These are phyloP conservation scores for Neogobius melanostomus DNA, from an alignment of 2,113 vertebrate species.

Conservation along the genomic window DNA sequence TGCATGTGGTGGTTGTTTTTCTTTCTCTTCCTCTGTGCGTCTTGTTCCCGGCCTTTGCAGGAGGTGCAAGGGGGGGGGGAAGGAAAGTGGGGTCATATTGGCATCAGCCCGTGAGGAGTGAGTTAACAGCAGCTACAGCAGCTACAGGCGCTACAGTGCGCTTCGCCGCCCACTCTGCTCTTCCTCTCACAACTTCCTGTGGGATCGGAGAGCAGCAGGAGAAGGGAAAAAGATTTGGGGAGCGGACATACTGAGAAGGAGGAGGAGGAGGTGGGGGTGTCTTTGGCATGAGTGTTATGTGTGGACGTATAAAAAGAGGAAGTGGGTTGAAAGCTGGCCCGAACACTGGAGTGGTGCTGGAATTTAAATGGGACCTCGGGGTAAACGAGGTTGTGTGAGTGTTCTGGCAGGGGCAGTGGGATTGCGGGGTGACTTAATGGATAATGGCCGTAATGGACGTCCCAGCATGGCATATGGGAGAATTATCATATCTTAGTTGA, in stretches of 20 bases:
- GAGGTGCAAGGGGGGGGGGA: not conserved
- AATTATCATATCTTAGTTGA: constrained; percentile 3
- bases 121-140: constrained; percentile 42
- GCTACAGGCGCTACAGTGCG: constrained; percentile 10
- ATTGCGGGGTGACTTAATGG: constrained; percentile 31
- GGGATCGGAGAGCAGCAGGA: constrained; percentile 74
- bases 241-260: not conserved
- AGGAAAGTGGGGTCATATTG: not conserved
- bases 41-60: constrained; percentile 44
- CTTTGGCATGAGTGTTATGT: constrained; percentile 52
- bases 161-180: constrained; percentile 57
- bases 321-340: constrained; percentile 61
- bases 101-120: constrained; percentile 24
- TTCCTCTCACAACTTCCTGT: constrained; percentile 74
- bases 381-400: constrained; percentile 27
- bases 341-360: constrained; percentile 49
- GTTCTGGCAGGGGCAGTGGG: constrained; percentile 37
- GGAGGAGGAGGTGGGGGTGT: constrained; percentile 23
- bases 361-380: constrained; percentile 51
- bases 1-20: constrained; percentile 61
- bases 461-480: constrained; percentile 35
- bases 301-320: constrained; percentile 62
- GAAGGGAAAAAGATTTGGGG: constrained; percentile 54
- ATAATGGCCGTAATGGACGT: constrained; percentile 43
- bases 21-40: constrained; percentile 36